Percentiles rank a stretch among this genome's conserved stretches.
phyloP scores from a whole-genome alignment of 2,797 vertebrate genomes.

The Stomatorhinus walkeri region DNA sequence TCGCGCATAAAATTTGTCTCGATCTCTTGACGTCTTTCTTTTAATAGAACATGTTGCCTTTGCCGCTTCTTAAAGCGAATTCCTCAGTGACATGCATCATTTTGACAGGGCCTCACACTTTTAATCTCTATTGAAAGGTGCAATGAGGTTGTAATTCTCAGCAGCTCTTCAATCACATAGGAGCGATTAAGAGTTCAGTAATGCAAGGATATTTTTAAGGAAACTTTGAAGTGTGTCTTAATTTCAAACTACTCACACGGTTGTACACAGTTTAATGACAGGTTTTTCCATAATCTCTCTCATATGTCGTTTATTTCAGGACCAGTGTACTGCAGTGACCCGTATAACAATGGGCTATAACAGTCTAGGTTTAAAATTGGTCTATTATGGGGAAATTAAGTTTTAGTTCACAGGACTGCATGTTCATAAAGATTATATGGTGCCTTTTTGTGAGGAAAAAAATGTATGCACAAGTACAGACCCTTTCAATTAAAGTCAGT shows the following conservation, averaged over 20 bases:
- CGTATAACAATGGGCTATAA: slow-evolving; percentile 11
- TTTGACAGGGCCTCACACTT: background rate
- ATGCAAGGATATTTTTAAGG: slow-evolving; percentile 10
- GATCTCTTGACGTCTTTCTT: background rate
- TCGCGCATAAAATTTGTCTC: background rate
- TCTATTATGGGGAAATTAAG: background rate
- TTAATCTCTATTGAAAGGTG: slow-evolving; percentile 25
- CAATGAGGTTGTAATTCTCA: slow-evolving; percentile 19
- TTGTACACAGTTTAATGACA: background rate
- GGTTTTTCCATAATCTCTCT: background rate
- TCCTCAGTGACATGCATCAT: background rate
- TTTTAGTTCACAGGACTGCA: background rate
- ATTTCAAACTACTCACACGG: background rate
- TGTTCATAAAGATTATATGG: background rate
- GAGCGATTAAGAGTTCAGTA: slow-evolving; percentile 16
- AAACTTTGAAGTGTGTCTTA: slow-evolving; percentile 1
- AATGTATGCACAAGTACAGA: background rate
- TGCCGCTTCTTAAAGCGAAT: background rate
- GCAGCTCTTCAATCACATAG: slow-evolving; percentile 4
- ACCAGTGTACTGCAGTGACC: background rate
- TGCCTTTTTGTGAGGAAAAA: background rate
- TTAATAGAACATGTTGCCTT: slow-evolving; percentile 1
- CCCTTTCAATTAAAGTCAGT: background rate
- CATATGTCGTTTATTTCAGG: background rate
- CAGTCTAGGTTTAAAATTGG: background rate